Base-by-base conservation (phyloP, 2,797 vertebrate species). In the Lepidocolaptes lacrymiger region DNA sequence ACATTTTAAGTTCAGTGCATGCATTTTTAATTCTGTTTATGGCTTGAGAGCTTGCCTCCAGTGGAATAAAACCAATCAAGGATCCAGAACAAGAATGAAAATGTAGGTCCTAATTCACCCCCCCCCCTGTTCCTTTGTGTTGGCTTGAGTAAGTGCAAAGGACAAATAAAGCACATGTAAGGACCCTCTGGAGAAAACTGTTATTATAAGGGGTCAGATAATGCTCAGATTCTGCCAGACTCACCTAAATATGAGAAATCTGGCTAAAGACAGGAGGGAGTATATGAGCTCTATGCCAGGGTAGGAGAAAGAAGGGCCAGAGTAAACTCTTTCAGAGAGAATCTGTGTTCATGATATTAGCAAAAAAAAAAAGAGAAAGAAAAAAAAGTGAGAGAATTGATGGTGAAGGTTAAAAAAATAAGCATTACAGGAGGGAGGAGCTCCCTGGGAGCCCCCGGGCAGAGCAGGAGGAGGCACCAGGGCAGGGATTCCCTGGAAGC, bases 21-120 rank as follows among this genome's bases (percentile, higher is more conserved):
- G 88, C 80, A 95, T 91, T 95, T 96, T 95, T 93, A 75, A 91
- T 95, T 95, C 89, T 92, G 81, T 94, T 95, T 94, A 93, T 96
- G 68, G 58, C 81, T 77, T 89, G 56, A 94, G 91, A 91, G 28
- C 72, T 91, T 91, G 89, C 72, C 89, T 85, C 75, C 61, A 37
- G 92, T 94, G 91, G 76, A 91, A 95, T 93, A 78, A 95, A 96
- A 91, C 58, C 91, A 91, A 91, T 93, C 87, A 88, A 78, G 66
- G 5, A 75, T 80, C 73, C 85, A 81, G 89, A 97, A 80, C 19
- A 59, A 58, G 61, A 91, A 91, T 83, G 77, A 91, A 87, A 89
- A 89, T 77, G 71, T 88, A 88, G 79, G 64, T 74, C 64, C 73
- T 94, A 75, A 85, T 88, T 93, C 66, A 66, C 69, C 43, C 8